Base-by-base conservation (phyloP, 2,888 invertebrate genomes). In the Antitype chi region DNA sequence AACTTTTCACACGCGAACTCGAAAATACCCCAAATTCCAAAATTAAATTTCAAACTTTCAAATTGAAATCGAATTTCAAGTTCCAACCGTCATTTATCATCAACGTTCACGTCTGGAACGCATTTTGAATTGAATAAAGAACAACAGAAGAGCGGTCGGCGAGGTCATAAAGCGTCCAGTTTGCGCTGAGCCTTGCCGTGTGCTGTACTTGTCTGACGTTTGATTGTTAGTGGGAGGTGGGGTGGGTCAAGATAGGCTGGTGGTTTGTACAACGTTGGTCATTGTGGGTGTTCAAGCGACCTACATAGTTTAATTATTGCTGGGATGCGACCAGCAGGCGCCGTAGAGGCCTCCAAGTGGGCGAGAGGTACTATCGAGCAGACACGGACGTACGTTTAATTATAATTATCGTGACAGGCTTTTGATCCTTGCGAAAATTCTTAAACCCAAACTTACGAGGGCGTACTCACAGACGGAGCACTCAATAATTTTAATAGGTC, bases 241-340 rank as follows among this genome's bases (percentile, higher is more conserved):
- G 91, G 90, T 87, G 91, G 91, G 90, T 91, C 94, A 87, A 74
- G 78, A 38, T 87, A 87, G 28, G 77, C 86, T 92, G 92, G 94
- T 89, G 88, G 84, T 88, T 85, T 85, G 89, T 89, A 94, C 92
- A 94, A 91, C 91, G 92, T 89, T 90, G 91, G 90, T 89, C 93
- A 91, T 92, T 93, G 96, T 96, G 94, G 96, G 96, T 95, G 96
- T 92, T 90, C 93, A 90, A 89, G 90, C 95, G 96, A 95, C 96
- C 96, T 94, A 96, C 95, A 95, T 95, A 93, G 93, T 94, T 94
- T 95, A 96, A 96, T 96, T 94, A 94, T 94, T 94, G 93, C 92
- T 93, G 91, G 92, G 95, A 95, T 93, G 94, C 95, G 95, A 93
- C 95, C 92, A 90, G 84, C 93, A 94, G 95, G 95, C 96, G 96